Percentiles rank a stretch among this genome's conserved stretches.
These are phyloP conservation scores for Sebastes hubbsi DNA, from an alignment of 2,797 vertebrate species.

Conservation along the genomic window DNA sequence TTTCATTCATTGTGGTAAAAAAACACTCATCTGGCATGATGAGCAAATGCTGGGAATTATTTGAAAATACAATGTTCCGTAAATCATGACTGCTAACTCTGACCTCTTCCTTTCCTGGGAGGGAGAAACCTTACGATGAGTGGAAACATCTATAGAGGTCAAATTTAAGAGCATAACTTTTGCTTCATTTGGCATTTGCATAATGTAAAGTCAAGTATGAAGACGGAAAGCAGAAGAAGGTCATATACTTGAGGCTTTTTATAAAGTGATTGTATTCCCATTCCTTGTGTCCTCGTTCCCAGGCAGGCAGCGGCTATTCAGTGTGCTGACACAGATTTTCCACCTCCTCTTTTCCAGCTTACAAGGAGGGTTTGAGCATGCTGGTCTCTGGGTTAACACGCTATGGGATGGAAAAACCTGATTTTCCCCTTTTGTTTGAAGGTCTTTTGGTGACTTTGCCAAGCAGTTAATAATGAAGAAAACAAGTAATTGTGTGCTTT, in stretches of 20 bases:
- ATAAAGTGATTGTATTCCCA: constrained; percentile 64
- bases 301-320: constrained; percentile 47
- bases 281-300: constrained; percentile 66
- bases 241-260: constrained; percentile 56
- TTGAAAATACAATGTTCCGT: not conserved
- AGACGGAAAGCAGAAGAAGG: constrained; percentile 26
- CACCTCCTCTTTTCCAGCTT: constrained; percentile 40
- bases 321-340: constrained; percentile 73
- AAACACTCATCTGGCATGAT: not conserved
- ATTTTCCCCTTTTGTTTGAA: constrained; percentile 2
- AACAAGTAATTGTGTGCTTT: constrained; percentile 15
- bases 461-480: constrained; percentile 9
- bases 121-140: not conserved
- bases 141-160: constrained; percentile 10
- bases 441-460: constrained; percentile 1
- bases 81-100: constrained; percentile 5
- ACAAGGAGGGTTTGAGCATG: constrained; percentile 20
- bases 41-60: not conserved
- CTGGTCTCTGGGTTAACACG: constrained; percentile 37
- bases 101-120: not conserved
- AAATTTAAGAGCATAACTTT: constrained; percentile 2
- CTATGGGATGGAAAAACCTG: constrained; percentile 46
- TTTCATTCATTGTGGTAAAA: not conserved
- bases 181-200: constrained; percentile 32
- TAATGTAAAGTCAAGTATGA: constrained; percentile 24